These are phyloP conservation scores for Ranitomeya variabilis DNA, from an alignment of 2,113 vertebrate species.

Conservation along the genomic window DNA sequence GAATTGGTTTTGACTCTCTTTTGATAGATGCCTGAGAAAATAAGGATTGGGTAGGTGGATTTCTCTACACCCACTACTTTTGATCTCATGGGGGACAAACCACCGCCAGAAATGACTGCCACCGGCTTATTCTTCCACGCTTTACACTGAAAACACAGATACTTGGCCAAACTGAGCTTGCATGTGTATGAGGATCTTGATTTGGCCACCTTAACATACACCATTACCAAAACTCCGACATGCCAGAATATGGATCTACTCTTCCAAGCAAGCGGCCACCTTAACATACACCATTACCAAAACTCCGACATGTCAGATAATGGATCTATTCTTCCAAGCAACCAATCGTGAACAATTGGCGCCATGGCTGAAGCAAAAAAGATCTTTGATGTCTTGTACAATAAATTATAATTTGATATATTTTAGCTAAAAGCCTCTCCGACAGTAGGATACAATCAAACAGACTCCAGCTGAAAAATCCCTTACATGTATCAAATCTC, in stretches of 20 bases:
- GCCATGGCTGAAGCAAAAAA: constrained; percentile 8
- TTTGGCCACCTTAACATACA: too few relatives aligned
- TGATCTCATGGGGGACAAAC: too few relatives aligned
- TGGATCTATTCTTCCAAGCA: neutral
- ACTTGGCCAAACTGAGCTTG: too few relatives aligned
- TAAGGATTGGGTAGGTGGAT: too few relatives aligned
- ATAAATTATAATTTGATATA: constrained; percentile 34
- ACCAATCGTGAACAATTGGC: constrained; percentile 19
- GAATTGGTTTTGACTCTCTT: too few relatives aligned
- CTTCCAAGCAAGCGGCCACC: neutral
- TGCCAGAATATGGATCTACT: neutral
- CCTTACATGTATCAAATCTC: constrained; percentile 65
- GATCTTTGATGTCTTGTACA: constrained; percentile 22
- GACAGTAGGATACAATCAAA: constrained; percentile 43
- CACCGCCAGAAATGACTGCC: too few relatives aligned
- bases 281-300: neutral
- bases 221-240: neutral
- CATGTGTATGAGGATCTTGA: too few relatives aligned
- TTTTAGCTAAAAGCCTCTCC: neutral
- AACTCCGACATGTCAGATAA: neutral
- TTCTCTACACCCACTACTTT: too few relatives aligned
- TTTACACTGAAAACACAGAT: too few relatives aligned
- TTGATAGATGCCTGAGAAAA: too few relatives aligned
- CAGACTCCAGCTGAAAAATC: constrained; percentile 61
- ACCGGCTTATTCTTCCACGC: too few relatives aligned